Base-by-base conservation (phyloP, 1,140 invertebrate genomes). In the Bombus vancouverensis region DNA sequence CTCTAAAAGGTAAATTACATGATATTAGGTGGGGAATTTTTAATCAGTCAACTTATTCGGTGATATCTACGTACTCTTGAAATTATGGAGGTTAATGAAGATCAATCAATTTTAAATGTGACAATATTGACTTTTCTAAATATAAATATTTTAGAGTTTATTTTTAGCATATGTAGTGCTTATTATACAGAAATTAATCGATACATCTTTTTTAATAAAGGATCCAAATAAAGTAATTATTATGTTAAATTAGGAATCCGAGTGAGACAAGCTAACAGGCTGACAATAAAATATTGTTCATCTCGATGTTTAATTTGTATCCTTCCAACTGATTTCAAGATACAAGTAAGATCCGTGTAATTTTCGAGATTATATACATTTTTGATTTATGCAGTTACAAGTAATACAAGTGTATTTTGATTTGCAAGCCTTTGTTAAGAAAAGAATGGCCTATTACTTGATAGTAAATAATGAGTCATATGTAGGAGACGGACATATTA, bases 391-490 rank as follows among this genome's bases (percentile, higher is more conserved):
- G 25, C 59, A 62, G 28, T 62, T 28, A 62, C 12, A 28, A 12
- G 57, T 34, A 34, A 68, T 37, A 68, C 32, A 25, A 68, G 15
- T 25, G 1, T 71, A 25, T 68, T 42, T 34, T 3, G 25, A 28
- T 12, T 77, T 15, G 3, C 13, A 22, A 37, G 4, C 13, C 37
- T 39, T 25, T 53, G n/a, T 53, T 18, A 15, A 5, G 12, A 22
- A 4, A 70, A 22, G 13, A 78, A 71, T 53, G 44, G 22, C 28
- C 22, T 37, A 5, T 6, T 59, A 47, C 5, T 80, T 72, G 28
- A 68, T 59, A 37, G 68, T 74, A 81, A 89, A 81, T 86, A 32
- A 18, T 53, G 53, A 71, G 37, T 28, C 77, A 59, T 53, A 78
- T 66, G 75, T 42, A 70, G 74, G 32, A 88, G 66, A 76, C 32